Evolutionary conservation across 2,888 invertebrate genomes (phyloP).

Genomic region (Lacanobia oleracea): DNA sequence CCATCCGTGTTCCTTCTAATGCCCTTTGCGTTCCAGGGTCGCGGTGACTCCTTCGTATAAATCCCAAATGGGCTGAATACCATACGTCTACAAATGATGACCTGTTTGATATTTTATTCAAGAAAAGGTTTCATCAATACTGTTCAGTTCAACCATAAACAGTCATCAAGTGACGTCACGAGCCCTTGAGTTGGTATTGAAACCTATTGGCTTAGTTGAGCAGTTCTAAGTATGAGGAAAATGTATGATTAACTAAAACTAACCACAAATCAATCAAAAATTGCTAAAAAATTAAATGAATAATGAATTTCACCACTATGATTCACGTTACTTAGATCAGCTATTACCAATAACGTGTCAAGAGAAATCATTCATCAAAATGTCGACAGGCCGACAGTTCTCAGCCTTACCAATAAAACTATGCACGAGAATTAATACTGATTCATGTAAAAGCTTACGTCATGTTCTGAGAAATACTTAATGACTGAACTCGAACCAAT

Average conservation of each 20-base stretch:
- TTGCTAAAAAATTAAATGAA: constrained; percentile 40
- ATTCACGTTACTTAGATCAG: constrained; percentile 65
- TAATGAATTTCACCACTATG: constrained; percentile 52
- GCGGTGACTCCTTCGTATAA: no score
- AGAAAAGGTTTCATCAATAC: no score
- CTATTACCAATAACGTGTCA: constrained; percentile 71
- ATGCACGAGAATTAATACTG: constrained; percentile 71
- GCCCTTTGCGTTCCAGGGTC: no score
- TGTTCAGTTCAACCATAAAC: no score
- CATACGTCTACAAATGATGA: no score
- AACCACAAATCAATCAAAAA: constrained; percentile 5
- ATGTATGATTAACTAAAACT: constrained; percentile 4
- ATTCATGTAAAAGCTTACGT: constrained; percentile 64
- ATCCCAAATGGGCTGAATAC: no score
- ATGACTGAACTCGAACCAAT: constrained; percentile 44
- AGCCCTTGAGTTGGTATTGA: background rate
- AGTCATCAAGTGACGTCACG: background rate
- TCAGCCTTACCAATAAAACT: constrained; percentile 61
- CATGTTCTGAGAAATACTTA: constrained; percentile 53
- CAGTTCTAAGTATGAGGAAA: constrained; percentile 15
- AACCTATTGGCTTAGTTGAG: background rate
- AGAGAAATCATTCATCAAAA: constrained; percentile 75
- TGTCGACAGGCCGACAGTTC: constrained; percentile 70
- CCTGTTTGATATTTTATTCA: no score
- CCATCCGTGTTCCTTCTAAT: no score